Percentiles rank a stretch among this genome's conserved stretches.
Evolutionary conservation across 2,113 vertebrate species (phyloP).

Genomic region (Choloepus hoffmanni): DNA sequence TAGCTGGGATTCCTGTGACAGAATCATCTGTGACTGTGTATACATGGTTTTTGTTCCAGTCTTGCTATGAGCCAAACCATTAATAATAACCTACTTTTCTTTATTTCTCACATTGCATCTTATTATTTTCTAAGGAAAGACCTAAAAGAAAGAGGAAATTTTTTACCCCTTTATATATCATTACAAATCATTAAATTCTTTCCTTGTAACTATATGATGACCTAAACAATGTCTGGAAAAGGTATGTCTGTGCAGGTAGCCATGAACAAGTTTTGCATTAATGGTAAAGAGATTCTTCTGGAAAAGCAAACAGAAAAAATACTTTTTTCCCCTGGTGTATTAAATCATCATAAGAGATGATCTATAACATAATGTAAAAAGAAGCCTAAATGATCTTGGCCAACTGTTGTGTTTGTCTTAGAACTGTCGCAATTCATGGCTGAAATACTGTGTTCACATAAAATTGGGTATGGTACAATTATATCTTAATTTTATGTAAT

Average conservation of each 20-base stretch:
- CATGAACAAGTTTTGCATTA: background rate
- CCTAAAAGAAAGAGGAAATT: background rate
- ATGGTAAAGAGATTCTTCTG: background rate
- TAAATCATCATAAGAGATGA: background rate
- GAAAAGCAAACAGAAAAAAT: slow-evolving; percentile 31
- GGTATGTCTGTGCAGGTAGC: background rate
- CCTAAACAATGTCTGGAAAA: background rate
- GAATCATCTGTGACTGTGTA: background rate
- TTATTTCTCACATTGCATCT: slow-evolving; percentile 57
- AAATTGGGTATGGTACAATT: background rate
- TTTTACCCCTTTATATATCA: background rate
- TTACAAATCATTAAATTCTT: background rate
- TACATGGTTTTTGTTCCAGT: slow-evolving; percentile 64
- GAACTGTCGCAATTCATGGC: background rate
- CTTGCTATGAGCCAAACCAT: background rate
- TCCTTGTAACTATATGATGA: background rate
- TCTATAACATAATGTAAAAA: background rate
- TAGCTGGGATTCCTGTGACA: background rate
- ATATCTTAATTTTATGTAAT: slow-evolving; percentile 3
- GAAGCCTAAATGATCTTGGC: background rate
- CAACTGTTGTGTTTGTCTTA: background rate
- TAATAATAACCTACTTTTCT: slow-evolving; percentile 58
- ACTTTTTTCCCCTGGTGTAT: background rate
- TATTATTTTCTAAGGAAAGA: slow-evolving; percentile 57
- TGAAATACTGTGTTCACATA: background rate